phyloP scores from a whole-genome alignment of 2,797 vertebrate genomes.

The Harpagifer antarcticus region DNA sequence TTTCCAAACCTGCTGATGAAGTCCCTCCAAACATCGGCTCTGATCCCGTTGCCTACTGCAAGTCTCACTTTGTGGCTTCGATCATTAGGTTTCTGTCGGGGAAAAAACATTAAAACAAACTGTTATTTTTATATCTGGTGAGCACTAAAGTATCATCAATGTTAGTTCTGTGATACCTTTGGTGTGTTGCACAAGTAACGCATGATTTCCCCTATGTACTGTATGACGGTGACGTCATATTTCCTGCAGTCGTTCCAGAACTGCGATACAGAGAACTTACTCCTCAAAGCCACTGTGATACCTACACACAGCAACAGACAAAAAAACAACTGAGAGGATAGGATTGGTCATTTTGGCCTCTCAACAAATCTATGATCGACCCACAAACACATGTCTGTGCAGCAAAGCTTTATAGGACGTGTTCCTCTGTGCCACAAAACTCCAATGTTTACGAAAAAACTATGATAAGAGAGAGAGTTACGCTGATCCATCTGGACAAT shows the following conservation, averaged over 20 bases:
- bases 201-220: conserved; percentile 90
- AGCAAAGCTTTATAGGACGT: not conserved
- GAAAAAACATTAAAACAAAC: not conserved
- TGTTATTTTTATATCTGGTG: not conserved
- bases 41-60: conserved; percentile 87
- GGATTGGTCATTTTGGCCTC: not conserved
- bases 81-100: conserved; percentile 83
- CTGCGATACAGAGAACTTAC: conserved; percentile 88
- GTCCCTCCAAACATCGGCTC: conserved; percentile 87
- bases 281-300: conserved; percentile 82
- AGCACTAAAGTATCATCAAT: not conserved
- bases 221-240: conserved; percentile 86
- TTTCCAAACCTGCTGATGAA: conserved; percentile 87
- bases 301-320: conserved; percentile 32
- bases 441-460: not conserved
- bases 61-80: conserved; percentile 84
- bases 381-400: not conserved
- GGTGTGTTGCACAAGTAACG: conserved; percentile 88
- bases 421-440: not conserved
- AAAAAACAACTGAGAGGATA: not conserved
- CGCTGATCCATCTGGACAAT: too few relatives aligned
- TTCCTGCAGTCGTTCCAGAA: conserved; percentile 92
- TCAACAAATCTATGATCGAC: not conserved
- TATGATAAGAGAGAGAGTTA: not conserved
- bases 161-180: conserved; percentile 72